Percentiles rank a stretch among this genome's conserved stretches.
Evolutionary conservation across 1,140 invertebrate species (phyloP).

Genomic region (Anoplolepis gracilipes): DNA sequence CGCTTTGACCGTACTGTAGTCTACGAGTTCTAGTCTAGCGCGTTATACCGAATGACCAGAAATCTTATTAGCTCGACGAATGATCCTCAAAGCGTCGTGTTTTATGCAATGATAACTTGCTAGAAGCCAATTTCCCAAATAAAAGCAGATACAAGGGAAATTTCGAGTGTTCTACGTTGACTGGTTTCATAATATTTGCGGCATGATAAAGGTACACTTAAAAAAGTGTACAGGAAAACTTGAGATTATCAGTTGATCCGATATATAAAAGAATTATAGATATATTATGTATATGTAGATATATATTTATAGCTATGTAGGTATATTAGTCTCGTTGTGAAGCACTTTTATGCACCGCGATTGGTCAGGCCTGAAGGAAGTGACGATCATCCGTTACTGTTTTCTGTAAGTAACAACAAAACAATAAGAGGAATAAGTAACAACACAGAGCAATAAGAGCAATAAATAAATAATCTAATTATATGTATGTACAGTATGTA

Average conservation of each 20-base stretch:
- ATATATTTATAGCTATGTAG: not conserved
- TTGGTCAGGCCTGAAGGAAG: not conserved
- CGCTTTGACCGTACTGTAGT: not conserved
- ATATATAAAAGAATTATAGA: not conserved
- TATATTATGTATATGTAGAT: not conserved
- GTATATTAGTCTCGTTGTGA: not conserved
- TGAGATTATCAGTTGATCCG: not conserved
- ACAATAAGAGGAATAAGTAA: no score
- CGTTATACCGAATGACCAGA: not conserved
- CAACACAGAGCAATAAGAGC: no score
- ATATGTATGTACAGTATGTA: not conserved
- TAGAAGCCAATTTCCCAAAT: conserved; percentile 8
- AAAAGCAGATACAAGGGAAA: conserved; percentile 52
- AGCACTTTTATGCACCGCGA: not conserved
- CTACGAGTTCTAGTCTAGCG: not conserved
- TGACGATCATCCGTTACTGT: not conserved
- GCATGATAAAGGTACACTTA: conserved; percentile 38
- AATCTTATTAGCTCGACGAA: not conserved
- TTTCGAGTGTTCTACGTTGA: not conserved
- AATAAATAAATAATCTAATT: conserved; percentile 6
- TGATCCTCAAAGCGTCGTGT: not conserved
- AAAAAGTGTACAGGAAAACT: not conserved
- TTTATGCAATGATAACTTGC: not conserved
- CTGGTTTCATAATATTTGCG: conserved; percentile 60
- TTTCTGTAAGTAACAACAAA: conserved; percentile 6